Evolutionary conservation across 2,113 vertebrate species (phyloP).

Genomic region (Ammodytes dubius): DNA sequence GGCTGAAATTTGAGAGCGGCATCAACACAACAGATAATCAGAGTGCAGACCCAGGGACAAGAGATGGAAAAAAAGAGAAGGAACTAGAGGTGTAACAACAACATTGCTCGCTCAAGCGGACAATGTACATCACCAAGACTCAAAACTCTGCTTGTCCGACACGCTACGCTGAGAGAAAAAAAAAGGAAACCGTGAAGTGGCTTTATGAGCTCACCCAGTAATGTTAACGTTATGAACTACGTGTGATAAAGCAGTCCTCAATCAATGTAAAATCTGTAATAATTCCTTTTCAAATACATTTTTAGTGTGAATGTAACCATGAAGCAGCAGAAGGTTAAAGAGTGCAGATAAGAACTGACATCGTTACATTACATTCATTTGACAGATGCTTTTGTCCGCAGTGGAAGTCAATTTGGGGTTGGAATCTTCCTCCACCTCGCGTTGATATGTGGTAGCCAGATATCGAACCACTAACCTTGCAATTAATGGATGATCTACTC

Average conservation of each 20-base stretch:
- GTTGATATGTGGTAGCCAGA: background rate
- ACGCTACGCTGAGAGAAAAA: background rate
- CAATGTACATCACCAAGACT: background rate
- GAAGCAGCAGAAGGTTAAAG: too few relatives aligned
- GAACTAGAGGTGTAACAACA: conserved; percentile 14
- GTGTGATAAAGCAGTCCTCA: background rate
- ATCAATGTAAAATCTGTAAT: background rate
- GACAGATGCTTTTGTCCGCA: background rate
- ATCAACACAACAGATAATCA: conserved; percentile 42
- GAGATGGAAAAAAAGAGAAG: conserved; percentile 25
- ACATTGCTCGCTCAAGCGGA: conserved; percentile 21
- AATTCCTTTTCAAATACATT: background rate
- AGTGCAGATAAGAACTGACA: background rate
- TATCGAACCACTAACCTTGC: background rate
- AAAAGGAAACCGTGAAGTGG: background rate
- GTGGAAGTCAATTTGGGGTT: background rate
- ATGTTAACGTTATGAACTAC: background rate
- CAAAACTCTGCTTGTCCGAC: conserved; percentile 1
- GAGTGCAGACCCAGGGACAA: conserved; percentile 30
- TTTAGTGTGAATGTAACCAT: background rate
- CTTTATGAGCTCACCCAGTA: background rate
- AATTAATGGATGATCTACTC: background rate
- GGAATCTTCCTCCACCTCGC: background rate
- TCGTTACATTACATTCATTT: background rate
- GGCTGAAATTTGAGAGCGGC: conserved; percentile 44